Evolutionary conservation across 2,113 vertebrate genomes (phyloP), one percentile per base, ranked within the genome.

Genomic region (Cephalopholis sonnerati): DNA sequence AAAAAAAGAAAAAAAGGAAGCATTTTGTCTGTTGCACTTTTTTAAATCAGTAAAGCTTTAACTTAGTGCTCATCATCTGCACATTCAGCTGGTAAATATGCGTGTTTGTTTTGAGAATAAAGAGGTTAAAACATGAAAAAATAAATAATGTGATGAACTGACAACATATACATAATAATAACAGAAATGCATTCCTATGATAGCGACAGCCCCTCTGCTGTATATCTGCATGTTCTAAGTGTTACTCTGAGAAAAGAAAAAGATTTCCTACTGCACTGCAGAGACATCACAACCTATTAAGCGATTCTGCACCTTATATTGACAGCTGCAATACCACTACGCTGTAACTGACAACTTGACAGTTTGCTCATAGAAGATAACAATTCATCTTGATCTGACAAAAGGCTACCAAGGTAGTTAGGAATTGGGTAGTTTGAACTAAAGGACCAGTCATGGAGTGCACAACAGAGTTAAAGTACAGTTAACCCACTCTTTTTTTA

Each of bases 111-210:
- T 71, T 55, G 57, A 77, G 46, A 81, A 69, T 59, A 57, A 67
- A 63, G 12, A 77, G 27, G 29, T 70, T 83, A 71, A 80, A 84
- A 90, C 17, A 27, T 58, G 53, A 9, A 4, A 61, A 87, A 93
- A 93, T 92, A 93, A 93, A 93, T 90, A 91, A 65, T 81, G 81
- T 58, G 72, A 74, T 55, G 71, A 79, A 74, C 54, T 74, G 57
- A 85, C 82, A 87, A 89, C 84, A 92, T 89, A 82, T 85, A 91
- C 82, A 92, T 82, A 88, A 81, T 7, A 81, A 92, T 82, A 88
- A 71, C 5, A 82, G 64, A 90, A 87, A 83, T 44, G 59, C 24
- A 72, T 59, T 76, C 24, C 70, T 29, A 69, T 27, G 25, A 44
- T 44, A 44, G 41, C 20, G 59, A 72, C 32, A 51, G 41, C 27